A percentile compares a stretch with the other conserved stretches of the same genome.
Evolutionary conservation across 2,888 invertebrate species (phyloP).

Genomic region (Arge pagana): DNA sequence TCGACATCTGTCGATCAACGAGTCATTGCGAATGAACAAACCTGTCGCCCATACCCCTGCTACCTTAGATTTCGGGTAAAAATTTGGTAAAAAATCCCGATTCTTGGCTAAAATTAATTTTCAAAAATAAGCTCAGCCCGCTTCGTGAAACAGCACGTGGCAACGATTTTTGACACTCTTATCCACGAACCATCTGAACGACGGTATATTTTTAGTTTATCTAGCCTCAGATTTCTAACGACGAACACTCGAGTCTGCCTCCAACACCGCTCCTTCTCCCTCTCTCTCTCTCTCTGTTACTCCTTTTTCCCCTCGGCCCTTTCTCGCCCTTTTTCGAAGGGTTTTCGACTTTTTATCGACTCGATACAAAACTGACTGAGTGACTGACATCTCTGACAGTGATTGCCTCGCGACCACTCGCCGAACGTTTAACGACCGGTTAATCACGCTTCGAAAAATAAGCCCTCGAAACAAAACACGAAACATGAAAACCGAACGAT

Average conservation of each 20-base stretch:
- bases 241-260: background rate
- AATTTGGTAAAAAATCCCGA: no score
- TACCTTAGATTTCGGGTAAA: no score
- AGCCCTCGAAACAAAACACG: no score
- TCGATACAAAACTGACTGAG: background rate
- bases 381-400: constrained; percentile 4
- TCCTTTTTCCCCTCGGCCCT: background rate
- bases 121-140: no score
- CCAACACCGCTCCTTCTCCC: no score
- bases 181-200: constrained; percentile 15
- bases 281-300: background rate
- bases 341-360: background rate
- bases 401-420: constrained; percentile 16
- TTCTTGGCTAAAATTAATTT: no score
- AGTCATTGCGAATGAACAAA: no score
- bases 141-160: constrained; percentile 7
- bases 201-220: constrained; percentile 16
- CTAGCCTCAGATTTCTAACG: constrained; percentile 5
- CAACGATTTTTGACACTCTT: constrained; percentile 21
- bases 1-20: constrained; percentile 60
- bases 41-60: no score
- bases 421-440: no score
- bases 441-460: no score
- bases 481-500: no score
- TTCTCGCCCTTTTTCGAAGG: background rate